phyloP scores from a whole-genome alignment of 2,797 vertebrate species.

The Sternotherus odoratus region DNA sequence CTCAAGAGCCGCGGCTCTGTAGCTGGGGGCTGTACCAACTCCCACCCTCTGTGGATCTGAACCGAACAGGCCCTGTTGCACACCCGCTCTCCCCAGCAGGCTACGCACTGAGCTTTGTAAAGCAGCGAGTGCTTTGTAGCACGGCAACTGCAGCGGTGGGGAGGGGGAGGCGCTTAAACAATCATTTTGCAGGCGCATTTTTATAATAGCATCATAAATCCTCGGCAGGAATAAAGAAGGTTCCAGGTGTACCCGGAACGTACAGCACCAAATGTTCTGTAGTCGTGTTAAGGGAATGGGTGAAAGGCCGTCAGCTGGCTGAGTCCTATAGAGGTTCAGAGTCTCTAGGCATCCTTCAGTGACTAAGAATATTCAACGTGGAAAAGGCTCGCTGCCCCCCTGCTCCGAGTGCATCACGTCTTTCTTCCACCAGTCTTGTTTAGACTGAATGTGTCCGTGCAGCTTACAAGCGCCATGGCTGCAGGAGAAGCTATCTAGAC shows the following conservation, averaged over 20 bases:
- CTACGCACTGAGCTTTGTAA: background rate
- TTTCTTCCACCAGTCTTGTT: constrained; percentile 61
- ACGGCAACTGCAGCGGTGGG: background rate
- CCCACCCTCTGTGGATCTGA: background rate
- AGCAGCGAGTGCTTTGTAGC: background rate
- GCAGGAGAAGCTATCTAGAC: constrained; percentile 55
- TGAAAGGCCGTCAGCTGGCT: constrained; percentile 4
- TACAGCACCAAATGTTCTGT: background rate
- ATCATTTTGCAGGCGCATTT: background rate
- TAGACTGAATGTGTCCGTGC: constrained; percentile 39
- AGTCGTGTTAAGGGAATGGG: background rate
- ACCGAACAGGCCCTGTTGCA: background rate
- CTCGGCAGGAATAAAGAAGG: background rate
- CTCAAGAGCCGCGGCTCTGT: background rate
- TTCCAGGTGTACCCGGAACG: background rate
- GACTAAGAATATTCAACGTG: constrained; percentile 51
- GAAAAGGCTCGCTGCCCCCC: constrained; percentile 55
- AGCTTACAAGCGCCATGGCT: constrained; percentile 31
- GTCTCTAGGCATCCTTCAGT: constrained; percentile 37
- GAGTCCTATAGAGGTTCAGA: background rate
- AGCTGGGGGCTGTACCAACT: background rate
- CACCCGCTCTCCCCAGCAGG: background rate
- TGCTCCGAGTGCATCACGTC: constrained; percentile 50
- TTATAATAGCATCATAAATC: background rate
- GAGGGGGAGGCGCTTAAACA: background rate